Evolutionary conservation across 2,797 vertebrate genomes (phyloP).

Genomic region (Falco novaeseelandiae): DNA sequence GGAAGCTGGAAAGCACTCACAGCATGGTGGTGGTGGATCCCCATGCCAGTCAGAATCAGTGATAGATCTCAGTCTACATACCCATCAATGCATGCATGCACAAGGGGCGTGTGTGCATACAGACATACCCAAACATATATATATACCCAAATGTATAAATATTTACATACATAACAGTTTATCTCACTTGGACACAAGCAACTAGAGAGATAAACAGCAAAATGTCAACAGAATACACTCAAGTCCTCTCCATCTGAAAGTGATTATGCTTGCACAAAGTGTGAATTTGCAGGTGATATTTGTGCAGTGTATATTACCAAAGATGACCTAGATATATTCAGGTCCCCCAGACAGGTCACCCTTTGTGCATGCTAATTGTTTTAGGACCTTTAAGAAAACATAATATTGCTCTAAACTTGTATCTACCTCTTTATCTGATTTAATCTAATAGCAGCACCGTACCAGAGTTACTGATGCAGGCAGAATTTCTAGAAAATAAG

Average conservation of each 20-base stretch:
- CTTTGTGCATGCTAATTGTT: constrained; percentile 6
- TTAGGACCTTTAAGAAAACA: constrained; percentile 38
- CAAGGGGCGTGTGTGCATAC: rapidly evolving
- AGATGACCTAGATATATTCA: constrained; percentile 18
- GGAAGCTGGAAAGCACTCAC: not conserved
- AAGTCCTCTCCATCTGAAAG: constrained; percentile 26
- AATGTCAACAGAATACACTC: not conserved
- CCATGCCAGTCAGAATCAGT: not conserved
- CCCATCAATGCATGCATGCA: not conserved
- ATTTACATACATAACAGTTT: not conserved
- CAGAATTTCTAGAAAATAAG: constrained; percentile 27
- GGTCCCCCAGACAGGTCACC: not conserved
- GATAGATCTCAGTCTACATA: not conserved
- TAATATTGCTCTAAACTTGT: constrained; percentile 17
- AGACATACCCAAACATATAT: too few species aligned
- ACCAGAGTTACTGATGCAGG: not conserved
- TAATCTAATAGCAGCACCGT: not conserved
- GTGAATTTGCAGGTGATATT: constrained; percentile 31
- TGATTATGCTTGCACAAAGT: constrained; percentile 20
- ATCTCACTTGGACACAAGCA: not conserved
- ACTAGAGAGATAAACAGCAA: constrained; percentile 21
- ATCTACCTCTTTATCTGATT: constrained; percentile 14
- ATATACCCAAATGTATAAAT: too few species aligned
- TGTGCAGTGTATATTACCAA: constrained; percentile 14
- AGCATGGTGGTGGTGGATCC: not conserved